Base-by-base conservation (phyloP, 2,113 vertebrate genomes). In the Hystrix brachyura region DNA sequence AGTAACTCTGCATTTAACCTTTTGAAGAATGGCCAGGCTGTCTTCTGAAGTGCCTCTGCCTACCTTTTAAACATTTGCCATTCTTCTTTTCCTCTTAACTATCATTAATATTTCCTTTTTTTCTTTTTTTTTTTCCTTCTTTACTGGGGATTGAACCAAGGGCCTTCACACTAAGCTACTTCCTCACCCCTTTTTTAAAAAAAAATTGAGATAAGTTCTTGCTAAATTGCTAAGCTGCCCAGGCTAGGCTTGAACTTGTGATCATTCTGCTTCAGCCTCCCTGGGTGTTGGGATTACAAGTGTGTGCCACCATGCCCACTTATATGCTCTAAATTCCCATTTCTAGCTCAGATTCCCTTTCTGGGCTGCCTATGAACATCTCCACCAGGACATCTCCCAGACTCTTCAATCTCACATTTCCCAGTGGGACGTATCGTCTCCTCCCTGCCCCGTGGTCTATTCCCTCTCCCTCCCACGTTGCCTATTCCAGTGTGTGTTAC, bases 251-350 rank as follows among this genome's bases (percentile, higher is more conserved):
- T 62, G 21, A 18, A 62, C 21, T 62, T 62, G 4, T 25, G 21
- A 62, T 25, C 60, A 19, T 62, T 23, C 60, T 62, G 60, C 60
- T 62, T 62, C 60, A 62, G 60, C 60, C 60, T 62, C 5, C 60
- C 60, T 7, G 60, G 60, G 15, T 62, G 21, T 23, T 62, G 60
- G 21, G 19, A 62, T 62, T 25, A 62, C 23, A 62, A 7, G 60
- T 62, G 21, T 25, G 60, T 62, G 60, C 60, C 21, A 62, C 60
- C 60, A 62, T 21, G 6, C 19, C 60, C 21, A 21, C 60, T 62
- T 62, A 11, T 74, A 82, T 95, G 80, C 60, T 57, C 29, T 14
- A 91, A 88, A 85, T 95, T 76, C 55, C 38, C 38, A 91, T 78
- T 82, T 94, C 51, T 15, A 51, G 51, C 11, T 92, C 46, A 78